These are phyloP conservation scores for Merops nubicus DNA, from an alignment of 2,113 vertebrate genomes.

Conservation along the genomic window DNA sequence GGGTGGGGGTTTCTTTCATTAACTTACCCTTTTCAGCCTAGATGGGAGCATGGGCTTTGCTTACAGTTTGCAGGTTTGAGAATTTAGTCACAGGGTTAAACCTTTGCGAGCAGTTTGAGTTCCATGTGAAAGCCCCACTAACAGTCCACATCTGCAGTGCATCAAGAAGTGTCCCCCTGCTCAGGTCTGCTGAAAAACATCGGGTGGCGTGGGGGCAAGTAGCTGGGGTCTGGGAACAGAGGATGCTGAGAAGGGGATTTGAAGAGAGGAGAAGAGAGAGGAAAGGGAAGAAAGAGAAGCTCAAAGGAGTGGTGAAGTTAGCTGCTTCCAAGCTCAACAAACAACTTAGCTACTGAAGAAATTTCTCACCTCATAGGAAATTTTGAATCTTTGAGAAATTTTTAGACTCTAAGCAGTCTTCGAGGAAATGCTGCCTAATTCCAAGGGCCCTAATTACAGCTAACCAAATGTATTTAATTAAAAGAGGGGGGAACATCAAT, in stretches of 20 bases:
- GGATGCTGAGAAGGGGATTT: neutral
- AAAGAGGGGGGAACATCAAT: neutral
- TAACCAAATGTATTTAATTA: neutral
- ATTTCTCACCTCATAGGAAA: neutral
- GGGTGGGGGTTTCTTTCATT: constrained; percentile 62
- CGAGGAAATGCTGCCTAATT: neutral
- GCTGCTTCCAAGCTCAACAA: neutral
- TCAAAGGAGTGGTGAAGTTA: fast-evolving
- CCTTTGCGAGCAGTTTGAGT: constrained; percentile 40
- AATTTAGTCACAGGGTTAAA: constrained; percentile 62
- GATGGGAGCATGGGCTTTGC: constrained; percentile 37
- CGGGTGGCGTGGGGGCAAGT: neutral
- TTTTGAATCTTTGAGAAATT: neutral
- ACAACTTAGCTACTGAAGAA: neutral
- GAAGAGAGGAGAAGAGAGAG: neutral
- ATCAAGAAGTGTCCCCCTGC: neutral
- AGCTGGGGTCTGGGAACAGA: neutral
- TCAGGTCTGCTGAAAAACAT: neutral
- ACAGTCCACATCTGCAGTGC: constrained; percentile 46
- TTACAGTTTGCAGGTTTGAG: constrained; percentile 47
- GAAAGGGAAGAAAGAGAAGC: neutral
- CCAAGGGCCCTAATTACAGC: neutral
- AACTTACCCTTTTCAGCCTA: constrained; percentile 55
- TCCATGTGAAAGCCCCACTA: constrained; percentile 43
- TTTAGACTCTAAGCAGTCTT: neutral